Percentiles rank a stretch among this genome's conserved stretches.
Evolutionary conservation across 2,888 invertebrate genomes (phyloP).

Genomic region (Eretmocerus hayati): DNA sequence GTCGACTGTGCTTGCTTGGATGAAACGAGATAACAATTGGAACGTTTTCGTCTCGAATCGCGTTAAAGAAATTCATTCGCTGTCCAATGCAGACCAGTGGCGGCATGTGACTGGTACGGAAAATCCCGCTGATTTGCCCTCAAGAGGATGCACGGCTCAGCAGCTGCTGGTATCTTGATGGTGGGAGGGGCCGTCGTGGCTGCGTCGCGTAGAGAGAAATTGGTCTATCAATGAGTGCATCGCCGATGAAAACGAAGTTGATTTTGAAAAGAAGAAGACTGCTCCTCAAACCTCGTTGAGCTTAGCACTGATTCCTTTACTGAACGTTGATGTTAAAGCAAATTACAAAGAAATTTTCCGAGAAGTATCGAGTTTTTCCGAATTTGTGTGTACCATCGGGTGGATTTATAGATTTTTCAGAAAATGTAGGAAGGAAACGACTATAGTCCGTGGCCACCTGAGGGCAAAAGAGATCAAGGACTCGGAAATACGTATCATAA

Average conservation of each 20-base stretch:
- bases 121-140: constrained; percentile 3
- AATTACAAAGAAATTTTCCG: too few relatives aligned
- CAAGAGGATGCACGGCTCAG: neutral
- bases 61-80: neutral
- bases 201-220: neutral
- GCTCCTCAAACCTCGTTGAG: neutral
- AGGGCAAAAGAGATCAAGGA: neutral
- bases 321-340: neutral
- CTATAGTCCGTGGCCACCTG: neutral
- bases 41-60: neutral
- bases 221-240: neutral
- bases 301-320: neutral
- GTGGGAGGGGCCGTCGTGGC: constrained; percentile 2
- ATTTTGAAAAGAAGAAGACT: neutral
- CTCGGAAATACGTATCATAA: neutral
- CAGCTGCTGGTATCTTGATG: neutral
- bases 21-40: neutral
- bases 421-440: neutral
- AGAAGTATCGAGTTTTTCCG: too few relatives aligned
- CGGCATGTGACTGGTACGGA: neutral
- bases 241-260: neutral
- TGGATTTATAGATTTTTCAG: constrained; percentile 18
- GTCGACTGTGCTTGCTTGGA: constrained; percentile 4
- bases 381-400: constrained; percentile 23
- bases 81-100: neutral